Base-by-base conservation (phyloP, 1,140 invertebrate species). In the Hycleus cichorii region DNA sequence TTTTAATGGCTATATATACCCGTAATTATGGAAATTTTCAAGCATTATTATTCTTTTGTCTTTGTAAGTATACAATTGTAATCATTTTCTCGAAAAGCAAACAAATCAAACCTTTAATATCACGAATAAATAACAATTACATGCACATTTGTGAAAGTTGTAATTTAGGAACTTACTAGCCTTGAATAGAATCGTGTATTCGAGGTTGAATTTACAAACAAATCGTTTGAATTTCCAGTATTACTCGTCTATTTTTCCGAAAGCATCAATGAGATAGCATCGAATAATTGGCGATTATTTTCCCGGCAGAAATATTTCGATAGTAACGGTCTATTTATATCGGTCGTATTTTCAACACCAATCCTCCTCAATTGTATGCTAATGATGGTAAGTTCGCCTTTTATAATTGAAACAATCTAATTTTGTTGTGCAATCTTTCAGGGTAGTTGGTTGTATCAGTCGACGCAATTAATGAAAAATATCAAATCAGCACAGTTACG, bases 291-390 rank as follows among this genome's bases (percentile, higher is more conserved):
- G 90, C 83, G 86, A 67, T 76, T 84, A 46, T 94, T 94, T 73
- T 90, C 91, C 5, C 83, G 84, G 60, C 91, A 95, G 65, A 91
- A 95, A 70, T 95, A 95, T 75, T 95, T 95, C 75, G 93, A 95
- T 74, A 90, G 87, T 63, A 90, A 90, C 75, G 92, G 93, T 39
- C 77, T 95, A 55, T 95, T 95, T 72, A 93, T 95, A 79, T 95
- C 91, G 8, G 80, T 93, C 11, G 87, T 95, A 9, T 93, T 93
- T 74, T 94, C 91, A 6, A 85, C 91, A 67, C 93, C 93, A 44
- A 87, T 95, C 65, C 78, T 95, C 56, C 80, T 94, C 25, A 94
- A 93, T 74, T 94, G 91, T 70, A 90, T 94, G 83, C 81, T 94
- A 60, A 89, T 95, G 83, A 88, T 95, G 81, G 92, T 95, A 81